Evolutionary conservation across 1,140 invertebrate genomes (phyloP).

Genomic region (Drosophila lacteicornis): DNA sequence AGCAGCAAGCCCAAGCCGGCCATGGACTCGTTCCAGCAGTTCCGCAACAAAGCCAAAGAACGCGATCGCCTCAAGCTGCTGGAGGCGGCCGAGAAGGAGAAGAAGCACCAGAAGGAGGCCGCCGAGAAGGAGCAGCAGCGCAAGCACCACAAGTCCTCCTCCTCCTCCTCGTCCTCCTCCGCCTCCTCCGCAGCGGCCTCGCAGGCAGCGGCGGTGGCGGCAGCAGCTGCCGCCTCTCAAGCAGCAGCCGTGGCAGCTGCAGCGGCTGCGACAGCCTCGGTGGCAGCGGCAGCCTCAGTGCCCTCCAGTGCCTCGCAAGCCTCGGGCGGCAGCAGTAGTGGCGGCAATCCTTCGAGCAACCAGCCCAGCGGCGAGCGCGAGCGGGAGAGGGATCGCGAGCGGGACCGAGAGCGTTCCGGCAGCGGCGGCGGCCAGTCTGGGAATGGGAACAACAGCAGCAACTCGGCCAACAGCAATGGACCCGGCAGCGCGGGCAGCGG

Average conservation of each 20-base stretch:
- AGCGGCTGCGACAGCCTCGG: background rate
- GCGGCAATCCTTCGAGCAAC: constrained; percentile 4
- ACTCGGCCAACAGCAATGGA: constrained; percentile 68
- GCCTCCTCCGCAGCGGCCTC: no score
- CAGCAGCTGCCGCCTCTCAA: constrained; percentile 26
- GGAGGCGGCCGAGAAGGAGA: constrained; percentile 93
- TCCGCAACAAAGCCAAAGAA: constrained; percentile 97
- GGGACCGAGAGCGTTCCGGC: constrained; percentile 41
- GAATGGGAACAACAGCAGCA: constrained; percentile 59
- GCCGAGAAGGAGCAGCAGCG: constrained; percentile 87
- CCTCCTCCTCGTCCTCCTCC: constrained; percentile 22
- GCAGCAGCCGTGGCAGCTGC: constrained; percentile 19
- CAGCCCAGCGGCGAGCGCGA: constrained; percentile 44
- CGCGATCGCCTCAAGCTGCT: constrained; percentile 95
- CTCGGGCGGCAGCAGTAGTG: constrained; percentile 19
- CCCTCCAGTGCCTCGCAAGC: constrained; percentile 2
- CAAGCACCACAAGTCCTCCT: constrained; percentile 87
- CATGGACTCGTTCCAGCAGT: constrained; percentile 92
- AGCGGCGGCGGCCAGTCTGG: constrained; percentile 35
- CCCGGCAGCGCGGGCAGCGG: constrained; percentile 70
- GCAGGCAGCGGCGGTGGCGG: constrained; percentile 20
- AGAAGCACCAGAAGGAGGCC: constrained; percentile 91
- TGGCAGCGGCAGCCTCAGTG: constrained; percentile 85
- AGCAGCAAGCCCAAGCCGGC: constrained; percentile 87
- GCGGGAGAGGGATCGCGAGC: constrained; percentile 28